Evolutionary conservation across 2,113 vertebrate genomes (phyloP).

Genomic region (Forbesichthys papilliferus): DNA sequence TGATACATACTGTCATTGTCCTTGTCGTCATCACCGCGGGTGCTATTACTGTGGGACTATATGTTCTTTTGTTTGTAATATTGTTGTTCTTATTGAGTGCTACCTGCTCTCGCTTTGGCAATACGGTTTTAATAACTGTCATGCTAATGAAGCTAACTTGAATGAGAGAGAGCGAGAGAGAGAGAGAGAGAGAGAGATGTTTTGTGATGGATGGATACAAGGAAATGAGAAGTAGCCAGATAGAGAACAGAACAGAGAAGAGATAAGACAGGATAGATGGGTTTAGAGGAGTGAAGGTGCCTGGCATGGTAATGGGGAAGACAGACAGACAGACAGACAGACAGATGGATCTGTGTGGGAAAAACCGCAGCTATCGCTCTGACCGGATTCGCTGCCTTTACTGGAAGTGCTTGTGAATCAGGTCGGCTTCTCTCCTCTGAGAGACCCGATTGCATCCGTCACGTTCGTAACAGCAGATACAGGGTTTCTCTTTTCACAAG

Average conservation of each 20-base stretch:
- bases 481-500: background rate
- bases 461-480: background rate
- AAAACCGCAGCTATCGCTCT: slow-evolving; percentile 56
- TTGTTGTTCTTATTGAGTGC: no score
- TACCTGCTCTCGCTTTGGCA: no score
- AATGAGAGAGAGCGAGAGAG: background rate
- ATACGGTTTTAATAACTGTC: no score
- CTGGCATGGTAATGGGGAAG: slow-evolving; percentile 39
- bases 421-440: background rate
- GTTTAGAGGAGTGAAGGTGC: slow-evolving; percentile 38
- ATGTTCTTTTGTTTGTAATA: no score
- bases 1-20: no score
- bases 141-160: no score
- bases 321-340: slow-evolving; percentile 32
- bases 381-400: slow-evolving; percentile 51
- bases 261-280: slow-evolving; percentile 35
- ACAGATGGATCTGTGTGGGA: slow-evolving; percentile 36
- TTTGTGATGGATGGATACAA: slow-evolving; percentile 23
- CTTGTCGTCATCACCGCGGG: no score
- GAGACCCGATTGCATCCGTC: background rate
- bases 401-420: slow-evolving; percentile 59
- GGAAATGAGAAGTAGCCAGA: slow-evolving; percentile 15
- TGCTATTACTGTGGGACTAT: no score
- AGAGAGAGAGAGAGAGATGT: background rate
- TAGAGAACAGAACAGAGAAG: slow-evolving; percentile 19